phyloP scores from a whole-genome alignment of 2,113 vertebrate genomes.

The Rhizomys pruinosus region DNA sequence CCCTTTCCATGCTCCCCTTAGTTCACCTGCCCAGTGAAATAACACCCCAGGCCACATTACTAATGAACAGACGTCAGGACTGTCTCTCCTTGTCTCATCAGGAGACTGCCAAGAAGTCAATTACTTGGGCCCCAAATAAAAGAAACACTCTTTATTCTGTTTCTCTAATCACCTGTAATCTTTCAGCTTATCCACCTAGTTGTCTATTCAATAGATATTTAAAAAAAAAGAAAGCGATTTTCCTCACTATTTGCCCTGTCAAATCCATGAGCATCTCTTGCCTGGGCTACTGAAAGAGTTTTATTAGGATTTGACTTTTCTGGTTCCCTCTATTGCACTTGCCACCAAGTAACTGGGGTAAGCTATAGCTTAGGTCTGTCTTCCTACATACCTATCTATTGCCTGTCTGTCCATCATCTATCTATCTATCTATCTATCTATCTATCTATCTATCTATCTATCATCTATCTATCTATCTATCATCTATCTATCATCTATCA shows the following conservation, averaged over 20 bases:
- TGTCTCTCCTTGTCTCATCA: background rate
- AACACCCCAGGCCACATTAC: background rate
- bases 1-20: background rate
- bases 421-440: background rate
- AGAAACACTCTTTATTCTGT: background rate
- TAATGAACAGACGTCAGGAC: background rate
- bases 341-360: background rate
- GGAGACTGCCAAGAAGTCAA: background rate
- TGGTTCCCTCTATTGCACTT: background rate
- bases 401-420: background rate
- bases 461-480: background rate
- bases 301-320: background rate
- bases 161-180: background rate
- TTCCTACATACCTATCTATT: background rate
- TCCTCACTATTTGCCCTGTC: background rate
- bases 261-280: background rate
- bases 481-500: background rate
- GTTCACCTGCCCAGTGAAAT: background rate
- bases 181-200: background rate
- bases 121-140: background rate
- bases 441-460: background rate
- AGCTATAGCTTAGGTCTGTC: background rate
- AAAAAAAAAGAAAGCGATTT: background rate
- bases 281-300: background rate
- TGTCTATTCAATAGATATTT: background rate